Percentiles rank a stretch among this genome's conserved stretches.
These are phyloP conservation scores for Cheirogaleus major DNA, from an alignment of 2,797 vertebrate species.

Conservation along the genomic window DNA sequence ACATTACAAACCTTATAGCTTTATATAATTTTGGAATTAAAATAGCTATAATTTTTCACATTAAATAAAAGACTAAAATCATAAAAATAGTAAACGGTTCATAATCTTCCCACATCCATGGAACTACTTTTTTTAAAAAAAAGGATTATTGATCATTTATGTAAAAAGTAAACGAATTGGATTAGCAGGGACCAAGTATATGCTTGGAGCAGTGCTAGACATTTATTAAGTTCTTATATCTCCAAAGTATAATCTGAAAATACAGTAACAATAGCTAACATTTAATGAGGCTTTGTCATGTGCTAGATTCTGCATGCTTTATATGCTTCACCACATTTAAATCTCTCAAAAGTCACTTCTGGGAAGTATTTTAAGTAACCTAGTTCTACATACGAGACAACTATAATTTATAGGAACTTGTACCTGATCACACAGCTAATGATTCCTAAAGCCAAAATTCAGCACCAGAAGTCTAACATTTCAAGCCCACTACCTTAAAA, in stretches of 20 bases:
- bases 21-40: conserved; percentile 4
- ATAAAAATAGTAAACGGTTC: background rate
- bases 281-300: background rate
- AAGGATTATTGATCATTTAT: background rate
- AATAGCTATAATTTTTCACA: background rate
- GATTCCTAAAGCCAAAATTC: background rate
- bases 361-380: background rate
- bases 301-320: background rate
- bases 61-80: conserved; percentile 1
- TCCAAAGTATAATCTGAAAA: background rate
- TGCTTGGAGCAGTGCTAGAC: background rate
- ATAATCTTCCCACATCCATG: background rate
- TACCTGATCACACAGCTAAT: background rate
- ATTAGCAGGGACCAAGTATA: background rate
- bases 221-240: background rate
- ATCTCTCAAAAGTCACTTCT: background rate
- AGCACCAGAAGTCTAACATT: background rate
- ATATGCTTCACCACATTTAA: background rate
- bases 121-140: background rate
- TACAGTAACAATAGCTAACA: background rate
- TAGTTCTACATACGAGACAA: background rate
- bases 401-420: background rate
- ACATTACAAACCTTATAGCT: background rate
- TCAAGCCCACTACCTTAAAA: background rate
- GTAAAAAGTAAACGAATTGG: background rate